A percentile compares a stretch with the other conserved stretches of the same genome.
Conservation (phyloP, 1,140 invertebrate genomes). For the Venturia canescens region DNA sequence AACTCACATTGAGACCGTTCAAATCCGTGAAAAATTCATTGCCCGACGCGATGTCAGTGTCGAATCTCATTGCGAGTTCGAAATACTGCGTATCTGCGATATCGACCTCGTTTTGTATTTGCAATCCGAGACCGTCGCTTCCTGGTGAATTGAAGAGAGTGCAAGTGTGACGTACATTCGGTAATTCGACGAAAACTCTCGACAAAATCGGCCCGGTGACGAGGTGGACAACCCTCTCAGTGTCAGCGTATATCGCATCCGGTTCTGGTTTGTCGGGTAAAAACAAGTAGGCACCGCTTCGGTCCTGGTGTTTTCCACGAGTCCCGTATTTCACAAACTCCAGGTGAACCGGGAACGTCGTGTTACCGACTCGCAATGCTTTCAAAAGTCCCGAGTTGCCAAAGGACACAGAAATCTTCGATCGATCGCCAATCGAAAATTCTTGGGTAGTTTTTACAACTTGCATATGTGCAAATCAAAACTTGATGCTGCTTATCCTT, state of each 20-base stretch:
- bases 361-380: conserved; percentile 77
- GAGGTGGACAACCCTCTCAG: conserved; percentile 78
- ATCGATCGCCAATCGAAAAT: conserved; percentile 80
- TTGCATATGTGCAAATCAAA: conserved; percentile 74
- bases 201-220: conserved; percentile 84
- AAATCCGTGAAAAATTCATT: conserved; percentile 89
- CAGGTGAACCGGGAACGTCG: conserved; percentile 80
- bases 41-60: conserved; percentile 84
- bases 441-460: conserved; percentile 74
- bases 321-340: conserved; percentile 86
- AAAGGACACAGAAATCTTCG: conserved; percentile 81
- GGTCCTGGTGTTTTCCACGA: conserved; percentile 80
- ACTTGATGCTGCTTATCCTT: too few relatives aligned
- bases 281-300: conserved; percentile 97
- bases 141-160: conserved; percentile 82
- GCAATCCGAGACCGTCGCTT: conserved; percentile 82
- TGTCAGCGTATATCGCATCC: conserved; percentile 63
- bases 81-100: conserved; percentile 87
- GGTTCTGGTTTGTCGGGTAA: conserved; percentile 86
- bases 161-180: conserved; percentile 84
- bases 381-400: conserved; percentile 82
- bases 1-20: conserved; percentile 86
- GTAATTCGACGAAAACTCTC: conserved; percentile 83
- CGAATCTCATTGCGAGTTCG: conserved; percentile 92
- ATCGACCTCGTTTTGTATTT: conserved; percentile 87